phyloP scores from a whole-genome alignment of 2,888 invertebrate genomes.

The Alsophila aescularia region DNA sequence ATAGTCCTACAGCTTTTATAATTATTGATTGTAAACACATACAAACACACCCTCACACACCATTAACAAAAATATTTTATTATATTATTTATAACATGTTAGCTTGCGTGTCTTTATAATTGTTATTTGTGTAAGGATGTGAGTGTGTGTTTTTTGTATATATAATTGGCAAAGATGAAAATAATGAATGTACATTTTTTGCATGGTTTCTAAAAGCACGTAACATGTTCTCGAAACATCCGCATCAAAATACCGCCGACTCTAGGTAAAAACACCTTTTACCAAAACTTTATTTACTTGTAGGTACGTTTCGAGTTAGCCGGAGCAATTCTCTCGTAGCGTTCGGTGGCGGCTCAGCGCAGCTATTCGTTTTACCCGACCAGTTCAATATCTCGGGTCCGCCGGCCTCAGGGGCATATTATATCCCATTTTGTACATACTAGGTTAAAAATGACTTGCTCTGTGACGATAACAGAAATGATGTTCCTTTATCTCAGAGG shows the following conservation, averaged over 20 bases:
- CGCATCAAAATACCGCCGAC: not conserved
- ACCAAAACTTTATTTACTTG: constrained; percentile 34
- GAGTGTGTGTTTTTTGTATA: too few species aligned
- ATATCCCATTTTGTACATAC: constrained; percentile 67
- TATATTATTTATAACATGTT: too few species aligned
- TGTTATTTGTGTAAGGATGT: too few species aligned
- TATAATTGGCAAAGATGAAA: too few species aligned
- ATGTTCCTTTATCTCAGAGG: constrained; percentile 59
- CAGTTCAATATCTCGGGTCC: constrained; percentile 67
- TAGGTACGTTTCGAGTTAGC: constrained; percentile 27
- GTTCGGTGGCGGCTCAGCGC: constrained; percentile 47
- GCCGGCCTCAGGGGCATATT: constrained; percentile 58
- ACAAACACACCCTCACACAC: too few species aligned
- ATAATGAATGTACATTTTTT: too few species aligned
- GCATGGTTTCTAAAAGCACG: too few species aligned
- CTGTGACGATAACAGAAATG: constrained; percentile 69
- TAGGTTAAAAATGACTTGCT: constrained; percentile 68
- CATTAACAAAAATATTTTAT: too few species aligned
- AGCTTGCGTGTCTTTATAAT: too few species aligned
- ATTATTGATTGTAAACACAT: too few species aligned
- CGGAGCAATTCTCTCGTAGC: constrained; percentile 47
- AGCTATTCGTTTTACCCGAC: constrained; percentile 57
- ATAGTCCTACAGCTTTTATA: too few species aligned
- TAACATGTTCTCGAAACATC: not conserved
- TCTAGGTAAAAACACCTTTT: constrained; percentile 17